Conservation (phyloP, 2,113 vertebrate species). For the Lepus timidus region DNA sequence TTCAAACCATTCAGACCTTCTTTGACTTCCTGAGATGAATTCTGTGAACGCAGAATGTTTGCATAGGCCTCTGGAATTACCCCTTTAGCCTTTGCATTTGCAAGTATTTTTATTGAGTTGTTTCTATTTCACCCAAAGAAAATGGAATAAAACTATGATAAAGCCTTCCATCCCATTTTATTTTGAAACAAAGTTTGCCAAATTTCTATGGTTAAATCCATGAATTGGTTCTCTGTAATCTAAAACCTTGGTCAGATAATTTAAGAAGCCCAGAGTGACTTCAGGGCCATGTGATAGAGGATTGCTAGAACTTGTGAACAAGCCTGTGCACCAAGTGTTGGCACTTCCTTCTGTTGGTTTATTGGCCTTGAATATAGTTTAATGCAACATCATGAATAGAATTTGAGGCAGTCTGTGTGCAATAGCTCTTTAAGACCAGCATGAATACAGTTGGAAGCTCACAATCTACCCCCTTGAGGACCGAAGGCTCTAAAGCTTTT, state of each 20-base stretch:
- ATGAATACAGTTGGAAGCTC: not conserved
- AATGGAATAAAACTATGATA: not conserved
- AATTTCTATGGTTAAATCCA: not conserved
- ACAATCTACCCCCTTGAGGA: not conserved
- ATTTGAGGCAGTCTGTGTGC: not conserved
- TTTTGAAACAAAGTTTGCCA: conserved; percentile 24
- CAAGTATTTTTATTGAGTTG: not conserved
- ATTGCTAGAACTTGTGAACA: not conserved
- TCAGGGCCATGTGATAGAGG: not conserved
- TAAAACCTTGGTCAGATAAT: not conserved
- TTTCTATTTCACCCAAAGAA: not conserved
- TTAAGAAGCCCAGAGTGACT: not conserved
- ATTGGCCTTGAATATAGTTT: not conserved
- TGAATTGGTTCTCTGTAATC: not conserved
- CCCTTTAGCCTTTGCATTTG: not conserved
- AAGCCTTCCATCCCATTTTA: not conserved
- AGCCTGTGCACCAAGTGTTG: not conserved
- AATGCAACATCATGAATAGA: not conserved
- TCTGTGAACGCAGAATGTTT: not conserved
- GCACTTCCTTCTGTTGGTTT: not conserved
- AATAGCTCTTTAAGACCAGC: not conserved
- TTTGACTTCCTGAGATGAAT: conserved; percentile 4
- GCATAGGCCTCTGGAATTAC: not conserved
- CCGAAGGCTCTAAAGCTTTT: not conserved
- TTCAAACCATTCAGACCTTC: not conserved